Evolutionary conservation across 2,888 invertebrate genomes (phyloP), one percentile per base, ranked within the genome.

Genomic region (Eristalis tenax): DNA sequence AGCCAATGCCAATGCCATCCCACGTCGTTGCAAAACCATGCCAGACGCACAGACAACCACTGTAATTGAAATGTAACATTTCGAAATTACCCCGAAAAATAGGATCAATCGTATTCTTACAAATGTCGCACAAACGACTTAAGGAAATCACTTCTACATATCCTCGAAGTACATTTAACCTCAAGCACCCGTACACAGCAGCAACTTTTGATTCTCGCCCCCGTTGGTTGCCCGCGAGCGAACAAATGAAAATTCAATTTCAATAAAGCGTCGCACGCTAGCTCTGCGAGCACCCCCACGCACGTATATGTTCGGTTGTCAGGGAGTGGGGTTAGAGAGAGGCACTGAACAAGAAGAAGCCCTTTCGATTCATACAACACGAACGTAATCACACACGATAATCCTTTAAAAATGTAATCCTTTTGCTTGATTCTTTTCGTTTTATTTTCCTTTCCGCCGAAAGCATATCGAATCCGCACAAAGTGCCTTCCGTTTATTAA

Each of bases 361-460:
- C 82, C 40, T 65, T 86, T 86, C 66, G 65, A 78, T 82, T 82
- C 82, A 74, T 82, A 70, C 59, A 59, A 28, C 23, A 59, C 26
- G 70, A 82, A 66, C 71, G 82, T 86, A 86, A 86, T 86, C 86
- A 83, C 75, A 86, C 66, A 86, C 86, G 82, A 83, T 86, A 86
- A 86, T 86, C 86, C 86, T 82, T 83, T 86, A 86, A 86, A 86
- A 86, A 79, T 86, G 82, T 86, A 86, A 86, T 86, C 86, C 86
- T 86, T 86, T 79, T 63, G 80, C 84, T 80, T 73, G 76, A 85
- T 63, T 82, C 75, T 35, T 77, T 74, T 57, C 74, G 15, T 81
- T 81, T 75, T 63, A 13, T 76, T 69, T 22, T 26, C 26, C 59
- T 11, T 11, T 26, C 15, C 22, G 5, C 18, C 15, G 11, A 74